Evolutionary conservation across 1,140 invertebrate genomes (phyloP).

Genomic region (Plectrocnemia conspersa): DNA sequence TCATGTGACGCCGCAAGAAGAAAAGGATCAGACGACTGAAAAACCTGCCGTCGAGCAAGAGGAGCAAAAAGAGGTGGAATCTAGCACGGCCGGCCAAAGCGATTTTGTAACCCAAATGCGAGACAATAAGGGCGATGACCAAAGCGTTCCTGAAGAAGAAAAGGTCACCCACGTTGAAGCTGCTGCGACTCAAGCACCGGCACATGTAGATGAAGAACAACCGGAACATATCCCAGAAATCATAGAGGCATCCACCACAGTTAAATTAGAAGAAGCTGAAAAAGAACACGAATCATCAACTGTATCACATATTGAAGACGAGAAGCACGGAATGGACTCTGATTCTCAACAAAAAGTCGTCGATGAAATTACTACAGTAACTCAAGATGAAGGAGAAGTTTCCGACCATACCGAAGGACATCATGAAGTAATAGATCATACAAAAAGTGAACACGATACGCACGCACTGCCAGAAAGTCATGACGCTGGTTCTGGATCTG

Average conservation of each 20-base stretch:
- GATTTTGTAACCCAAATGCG: slow-evolving; percentile 16
- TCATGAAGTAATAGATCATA: background rate
- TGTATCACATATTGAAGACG: background rate
- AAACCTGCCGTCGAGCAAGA: background rate
- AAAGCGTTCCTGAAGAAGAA: slow-evolving; percentile 11
- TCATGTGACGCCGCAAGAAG: background rate
- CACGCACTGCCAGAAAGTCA: background rate
- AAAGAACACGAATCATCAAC: background rate
- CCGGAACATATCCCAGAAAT: slow-evolving; percentile 5
- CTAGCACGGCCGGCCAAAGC: background rate
- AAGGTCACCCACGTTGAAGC: slow-evolving; percentile 3
- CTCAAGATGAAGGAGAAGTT: background rate
- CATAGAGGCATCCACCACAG: background rate
- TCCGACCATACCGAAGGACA: background rate
- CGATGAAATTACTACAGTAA: background rate
- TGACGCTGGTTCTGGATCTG: no score
- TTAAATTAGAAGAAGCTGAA: background rate
- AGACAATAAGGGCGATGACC: slow-evolving; percentile 19
- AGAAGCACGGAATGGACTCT: background rate
- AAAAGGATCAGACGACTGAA: background rate
- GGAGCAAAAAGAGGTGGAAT: slow-evolving; percentile 4
- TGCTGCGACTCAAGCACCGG: slow-evolving; percentile 10
- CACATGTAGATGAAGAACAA: slow-evolving; percentile 16
- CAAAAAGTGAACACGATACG: background rate
- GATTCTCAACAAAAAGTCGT: background rate